These are phyloP conservation scores for Holcopasites calliopsidis DNA, from an alignment of 1,140 invertebrate species.

Conservation along the genomic window DNA sequence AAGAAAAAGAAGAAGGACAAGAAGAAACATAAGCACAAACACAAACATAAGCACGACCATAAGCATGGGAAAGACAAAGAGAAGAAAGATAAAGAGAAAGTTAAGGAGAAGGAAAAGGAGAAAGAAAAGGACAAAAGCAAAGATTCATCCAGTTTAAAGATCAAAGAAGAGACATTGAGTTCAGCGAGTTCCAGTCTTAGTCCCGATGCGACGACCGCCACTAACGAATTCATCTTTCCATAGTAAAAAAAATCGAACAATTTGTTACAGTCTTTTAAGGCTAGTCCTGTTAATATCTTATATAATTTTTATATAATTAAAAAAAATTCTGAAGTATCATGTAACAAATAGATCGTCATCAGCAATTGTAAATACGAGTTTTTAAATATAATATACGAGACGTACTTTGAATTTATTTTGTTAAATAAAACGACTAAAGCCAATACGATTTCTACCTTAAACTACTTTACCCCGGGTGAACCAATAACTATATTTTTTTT, in stretches of 20 bases:
- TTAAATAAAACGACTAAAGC: conserved; percentile 31
- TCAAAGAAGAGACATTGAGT: conserved; percentile 83
- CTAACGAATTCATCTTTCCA: conserved; percentile 72
- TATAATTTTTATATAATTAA: conserved; percentile 41
- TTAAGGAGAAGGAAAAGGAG: conserved; percentile 75
- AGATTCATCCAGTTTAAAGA: conserved; percentile 71
- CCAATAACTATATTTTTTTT: neutral
- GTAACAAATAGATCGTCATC: neutral
- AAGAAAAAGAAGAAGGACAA: conserved; percentile 86
- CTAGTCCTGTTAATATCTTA: conserved; percentile 30
- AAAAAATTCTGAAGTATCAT: conserved; percentile 13
- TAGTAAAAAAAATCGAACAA: conserved; percentile 32
- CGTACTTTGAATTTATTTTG: conserved; percentile 26
- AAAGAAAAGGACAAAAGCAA: conserved; percentile 77
- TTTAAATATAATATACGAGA: conserved; percentile 31
- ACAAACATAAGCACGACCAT: conserved; percentile 75
- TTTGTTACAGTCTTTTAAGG: neutral
- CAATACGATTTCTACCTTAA: neutral
- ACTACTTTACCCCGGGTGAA: neutral
- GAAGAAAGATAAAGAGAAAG: conserved; percentile 76
- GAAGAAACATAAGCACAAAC: conserved; percentile 81
- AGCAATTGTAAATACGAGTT: conserved; percentile 25
- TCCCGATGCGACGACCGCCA: conserved; percentile 74
- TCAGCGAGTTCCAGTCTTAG: conserved; percentile 84
- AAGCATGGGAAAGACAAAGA: conserved; percentile 79